These are phyloP conservation scores for Coptodon rendalli DNA, from an alignment of 2,113 vertebrate genomes.

Conservation along the genomic window DNA sequence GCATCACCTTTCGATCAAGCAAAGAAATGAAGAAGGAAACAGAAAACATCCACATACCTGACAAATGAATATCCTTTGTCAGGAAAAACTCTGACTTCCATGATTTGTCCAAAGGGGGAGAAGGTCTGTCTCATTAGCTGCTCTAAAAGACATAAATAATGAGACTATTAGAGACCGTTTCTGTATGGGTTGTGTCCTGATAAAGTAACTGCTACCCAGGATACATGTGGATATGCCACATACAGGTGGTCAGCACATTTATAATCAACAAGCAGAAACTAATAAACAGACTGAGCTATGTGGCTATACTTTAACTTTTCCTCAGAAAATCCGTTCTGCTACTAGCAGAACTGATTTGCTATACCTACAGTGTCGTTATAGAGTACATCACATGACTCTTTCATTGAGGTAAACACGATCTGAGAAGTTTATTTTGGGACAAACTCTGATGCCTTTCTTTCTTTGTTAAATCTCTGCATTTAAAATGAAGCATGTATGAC, in stretches of 20 bases:
- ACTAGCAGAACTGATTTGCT: not conserved
- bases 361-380: not conserved
- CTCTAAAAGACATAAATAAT: slow-evolving; percentile 70
- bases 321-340: not conserved
- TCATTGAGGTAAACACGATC: rapidly evolving
- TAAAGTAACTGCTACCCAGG: not conserved
- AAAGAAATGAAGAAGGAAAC: not conserved
- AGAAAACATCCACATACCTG: slow-evolving; percentile 68
- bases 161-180: not conserved
- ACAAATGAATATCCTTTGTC: slow-evolving; percentile 99
- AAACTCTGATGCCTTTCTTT: not conserved
- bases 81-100: slow-evolving; percentile 97
- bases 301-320: not conserved
- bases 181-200: not conserved
- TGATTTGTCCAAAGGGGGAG: slow-evolving; percentile 93
- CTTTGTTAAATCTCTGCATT: not conserved
- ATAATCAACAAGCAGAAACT: not conserved
- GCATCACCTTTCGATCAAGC: not conserved
- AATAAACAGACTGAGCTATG: not conserved
- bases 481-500: not conserved
- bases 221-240: not conserved
- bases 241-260: not conserved
- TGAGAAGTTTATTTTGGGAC: not conserved
- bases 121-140: slow-evolving; percentile 99
- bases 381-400: not conserved